Evolutionary conservation across 2,113 vertebrate species (phyloP), one percentile per base, ranked within the genome.

Genomic region (Felis catus): DNA sequence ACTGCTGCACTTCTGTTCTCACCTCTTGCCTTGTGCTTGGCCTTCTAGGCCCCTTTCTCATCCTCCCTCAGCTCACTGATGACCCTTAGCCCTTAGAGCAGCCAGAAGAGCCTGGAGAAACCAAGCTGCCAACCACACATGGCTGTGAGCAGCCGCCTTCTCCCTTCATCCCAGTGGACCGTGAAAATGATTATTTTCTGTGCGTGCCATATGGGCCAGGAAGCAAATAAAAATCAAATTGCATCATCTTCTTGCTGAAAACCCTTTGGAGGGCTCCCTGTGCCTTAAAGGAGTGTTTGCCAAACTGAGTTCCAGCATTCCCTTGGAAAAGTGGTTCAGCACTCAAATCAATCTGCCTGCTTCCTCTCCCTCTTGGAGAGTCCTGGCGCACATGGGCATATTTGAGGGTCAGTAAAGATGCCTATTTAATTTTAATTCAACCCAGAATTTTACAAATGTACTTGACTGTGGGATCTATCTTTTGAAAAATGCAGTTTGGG

Each of bases 291-390:
- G 76, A 89, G 27, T 68, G 23, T 63, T 96, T 90, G 76, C 80
- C 80, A 88, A 55, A 76, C 86, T 55, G 82, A 90, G 79, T 84
- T 94, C 61, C 51, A 63, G 53, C 58, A 73, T 85, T 86, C 85
- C 58, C 33, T 73, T 95, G 84, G 88, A 21, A 76, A 13, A 78
- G 23, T 25, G n/a, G 2, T 51, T 80, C 45, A 9, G 29, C 66
- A n/a, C 66, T 74, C 18, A 41, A 58, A n/a, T 70, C 9, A 36
- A 31, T 82, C 31, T 73, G 53, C 48, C 13, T n/a, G 8, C 23
- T 21, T 41, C 14, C 48, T 74, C 27, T 36, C 65, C n/a, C 8
- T 55, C 33, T 5, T 25, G 71, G 45, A 81, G 29, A 39, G 23
- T 11, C 18, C 2, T 51, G 41, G 10, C 23, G 23, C 53, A 15